Conservation (phyloP, 1,140 invertebrate species). For the Drosophila aff. region DNA sequence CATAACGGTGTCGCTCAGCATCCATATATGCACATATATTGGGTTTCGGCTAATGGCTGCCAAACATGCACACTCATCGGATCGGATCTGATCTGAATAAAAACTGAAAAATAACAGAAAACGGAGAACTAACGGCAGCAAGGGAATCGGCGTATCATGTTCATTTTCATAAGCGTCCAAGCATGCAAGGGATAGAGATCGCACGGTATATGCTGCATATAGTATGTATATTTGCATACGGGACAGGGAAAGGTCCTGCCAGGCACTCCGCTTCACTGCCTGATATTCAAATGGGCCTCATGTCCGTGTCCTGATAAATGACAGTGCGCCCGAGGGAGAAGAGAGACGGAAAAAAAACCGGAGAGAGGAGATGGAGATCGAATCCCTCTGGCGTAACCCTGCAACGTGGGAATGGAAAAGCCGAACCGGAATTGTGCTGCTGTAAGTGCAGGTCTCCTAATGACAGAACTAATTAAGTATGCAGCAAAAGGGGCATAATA, state of each 20-base stretch:
- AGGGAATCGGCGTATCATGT: constrained; percentile 78
- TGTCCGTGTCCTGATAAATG: constrained; percentile 68
- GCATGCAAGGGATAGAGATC: constrained; percentile 59
- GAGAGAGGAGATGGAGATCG: background rate
- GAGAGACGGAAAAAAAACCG: background rate
- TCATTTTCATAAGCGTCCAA: constrained; percentile 72
- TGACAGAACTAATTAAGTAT: constrained; percentile 37
- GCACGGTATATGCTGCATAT: background rate
- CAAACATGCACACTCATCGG: constrained; percentile 66
- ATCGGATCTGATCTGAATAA: constrained; percentile 14
- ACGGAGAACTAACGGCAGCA: constrained; percentile 13
- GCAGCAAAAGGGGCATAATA: constrained; percentile 2
- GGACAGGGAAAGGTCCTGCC: constrained; percentile 22
- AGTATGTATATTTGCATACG: constrained; percentile 66
- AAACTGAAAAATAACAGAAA: constrained; percentile 3
- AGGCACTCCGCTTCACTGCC: constrained; percentile 72
- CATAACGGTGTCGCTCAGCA: constrained; percentile 9
- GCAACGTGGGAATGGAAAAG: constrained; percentile 61
- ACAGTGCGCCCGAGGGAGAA: constrained; percentile 23
- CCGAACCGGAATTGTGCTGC: constrained; percentile 12
- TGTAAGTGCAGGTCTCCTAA: constrained; percentile 61
- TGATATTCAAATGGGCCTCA: constrained; percentile 65
- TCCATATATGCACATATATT: background rate
- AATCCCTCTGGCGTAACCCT: constrained; percentile 9
- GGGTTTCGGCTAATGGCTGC: constrained; percentile 48